Evolutionary conservation across 2,113 vertebrate genomes (phyloP), one percentile per base, ranked within the genome.

Genomic region (Poeciliopsis prolifica): DNA sequence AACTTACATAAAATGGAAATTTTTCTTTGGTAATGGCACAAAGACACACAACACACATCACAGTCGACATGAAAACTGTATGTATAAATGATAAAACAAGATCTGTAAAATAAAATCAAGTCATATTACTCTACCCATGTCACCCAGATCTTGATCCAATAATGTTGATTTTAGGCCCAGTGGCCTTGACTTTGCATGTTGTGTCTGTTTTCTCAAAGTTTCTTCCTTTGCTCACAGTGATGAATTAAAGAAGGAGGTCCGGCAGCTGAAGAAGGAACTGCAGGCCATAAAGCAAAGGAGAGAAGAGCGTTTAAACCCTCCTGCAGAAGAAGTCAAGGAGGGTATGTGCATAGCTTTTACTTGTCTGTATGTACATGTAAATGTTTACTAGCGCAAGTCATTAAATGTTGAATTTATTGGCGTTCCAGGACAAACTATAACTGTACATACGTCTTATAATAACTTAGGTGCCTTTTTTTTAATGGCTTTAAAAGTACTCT

Each of bases 261-360:
- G 97, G 12, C 97, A 97, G 78, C 78, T 99, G 92, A 98, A 98
- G 92, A 96, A 96, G 74, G 97, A 98, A 68, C 94, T 99, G 1
- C 94, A 95, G 82, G 97, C 97, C 90, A 96, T 97, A 85, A 99
- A 97, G 87, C 95, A 97, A 75, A 95, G 95, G 85, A 98, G 91
- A 87, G 92, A 96, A 85, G 96, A 97, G 29, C 65, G 74, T 86
- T 68, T 66, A 54, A 96, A 94, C 79, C 80, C 82, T 17, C 70
- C 78, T 0, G 87, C 77, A 42, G 95, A 95, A 30, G 93, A 92
- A 65, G 91, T 58, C 83, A 87, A 79, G 37, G 94, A 96, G 81
- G 96, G 97, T 97, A 94, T 84, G 91, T 84, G 68, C 22, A 61
- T 65, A 65, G 15, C 35, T 66, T 72, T 67, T 62, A 69, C 68